Evolutionary conservation across 1,140 invertebrate species (phyloP).

Genomic region (Notospermus geniculatus): DNA sequence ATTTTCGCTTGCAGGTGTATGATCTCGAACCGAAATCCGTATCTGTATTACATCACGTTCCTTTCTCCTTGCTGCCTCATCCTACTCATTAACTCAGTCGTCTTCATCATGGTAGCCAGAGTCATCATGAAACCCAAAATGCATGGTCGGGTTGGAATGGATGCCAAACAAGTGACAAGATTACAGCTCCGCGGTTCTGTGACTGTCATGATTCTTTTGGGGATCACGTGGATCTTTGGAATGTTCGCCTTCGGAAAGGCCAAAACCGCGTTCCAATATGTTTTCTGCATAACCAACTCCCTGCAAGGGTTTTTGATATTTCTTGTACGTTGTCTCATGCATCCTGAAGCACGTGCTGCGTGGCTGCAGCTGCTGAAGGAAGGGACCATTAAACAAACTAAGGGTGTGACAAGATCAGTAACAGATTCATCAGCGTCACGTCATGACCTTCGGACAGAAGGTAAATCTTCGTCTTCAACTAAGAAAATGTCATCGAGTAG

Average conservation of each 20-base stretch:
- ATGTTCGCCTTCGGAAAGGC: conserved; percentile 58
- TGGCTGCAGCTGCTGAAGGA: conserved; percentile 56
- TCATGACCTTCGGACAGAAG: no score
- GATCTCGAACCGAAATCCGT: conserved; percentile 44
- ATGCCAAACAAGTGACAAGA: conserved; percentile 30
- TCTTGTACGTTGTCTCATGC: conserved; percentile 58
- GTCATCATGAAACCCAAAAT: conserved; percentile 57
- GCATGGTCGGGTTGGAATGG: conserved; percentile 22
- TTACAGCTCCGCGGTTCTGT: conserved; percentile 60
- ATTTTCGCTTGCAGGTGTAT: conserved; percentile 49
- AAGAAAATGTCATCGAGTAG: no score
- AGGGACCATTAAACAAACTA: conserved; percentile 44
- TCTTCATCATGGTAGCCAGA: conserved; percentile 58
- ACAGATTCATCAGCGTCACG: no score
- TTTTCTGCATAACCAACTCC: conserved; percentile 60
- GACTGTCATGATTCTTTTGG: conserved; percentile 60
- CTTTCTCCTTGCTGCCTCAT: conserved; percentile 58
- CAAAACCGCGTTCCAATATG: conserved; percentile 57
- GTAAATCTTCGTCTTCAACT: no score
- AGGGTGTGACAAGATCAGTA: no score
- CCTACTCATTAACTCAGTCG: conserved; percentile 56
- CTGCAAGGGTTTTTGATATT: conserved; percentile 62
- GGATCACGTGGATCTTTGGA: conserved; percentile 61
- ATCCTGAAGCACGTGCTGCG: conserved; percentile 57
- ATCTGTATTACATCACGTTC: conserved; percentile 55